Evolutionary conservation across 2,888 invertebrate genomes (phyloP).

Genomic region (Napeogenes inachia): DNA sequence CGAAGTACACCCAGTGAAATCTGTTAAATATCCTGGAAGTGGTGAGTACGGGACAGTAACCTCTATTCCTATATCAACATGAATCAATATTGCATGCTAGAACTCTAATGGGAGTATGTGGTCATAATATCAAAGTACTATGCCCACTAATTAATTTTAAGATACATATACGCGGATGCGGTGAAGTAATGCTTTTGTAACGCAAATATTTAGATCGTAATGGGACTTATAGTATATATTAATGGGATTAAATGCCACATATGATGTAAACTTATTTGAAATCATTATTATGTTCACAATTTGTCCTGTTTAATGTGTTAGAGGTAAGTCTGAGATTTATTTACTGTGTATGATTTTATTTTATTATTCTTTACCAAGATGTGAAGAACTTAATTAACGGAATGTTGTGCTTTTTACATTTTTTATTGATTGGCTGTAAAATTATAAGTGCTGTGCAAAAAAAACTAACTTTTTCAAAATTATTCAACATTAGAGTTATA

Average conservation of each 20-base stretch:
- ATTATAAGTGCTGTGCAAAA: not conserved
- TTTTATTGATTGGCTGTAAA: constrained; percentile 25
- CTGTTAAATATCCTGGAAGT: constrained; percentile 89
- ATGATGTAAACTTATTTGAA: not conserved
- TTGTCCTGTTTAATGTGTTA: constrained; percentile 5
- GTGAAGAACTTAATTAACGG: constrained; percentile 11
- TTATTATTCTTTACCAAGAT: constrained; percentile 5
- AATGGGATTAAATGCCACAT: constrained; percentile 7
- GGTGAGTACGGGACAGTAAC: constrained; percentile 50
- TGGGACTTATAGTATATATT: constrained; percentile 24
- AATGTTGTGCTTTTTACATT: constrained; percentile 17
- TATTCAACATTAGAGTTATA: not conserved
- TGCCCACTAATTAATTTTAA: constrained; percentile 51
- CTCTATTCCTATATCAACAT: constrained; percentile 22
- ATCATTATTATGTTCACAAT: not conserved
- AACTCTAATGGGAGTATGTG: constrained; percentile 72
- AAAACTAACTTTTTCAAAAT: constrained; percentile 2
- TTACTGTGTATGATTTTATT: constrained; percentile 9
- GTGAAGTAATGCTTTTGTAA: constrained; percentile 49
- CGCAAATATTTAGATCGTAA: constrained; percentile 26
- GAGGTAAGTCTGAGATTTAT: constrained; percentile 21
- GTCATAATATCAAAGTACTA: constrained; percentile 71
- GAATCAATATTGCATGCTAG: constrained; percentile 63
- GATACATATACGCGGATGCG: constrained; percentile 40
- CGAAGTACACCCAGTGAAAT: constrained; percentile 94